Evolutionary conservation across 2,113 vertebrate species (phyloP), one percentile per base, ranked within the genome.

Genomic region (Meleagris gallopavo): DNA sequence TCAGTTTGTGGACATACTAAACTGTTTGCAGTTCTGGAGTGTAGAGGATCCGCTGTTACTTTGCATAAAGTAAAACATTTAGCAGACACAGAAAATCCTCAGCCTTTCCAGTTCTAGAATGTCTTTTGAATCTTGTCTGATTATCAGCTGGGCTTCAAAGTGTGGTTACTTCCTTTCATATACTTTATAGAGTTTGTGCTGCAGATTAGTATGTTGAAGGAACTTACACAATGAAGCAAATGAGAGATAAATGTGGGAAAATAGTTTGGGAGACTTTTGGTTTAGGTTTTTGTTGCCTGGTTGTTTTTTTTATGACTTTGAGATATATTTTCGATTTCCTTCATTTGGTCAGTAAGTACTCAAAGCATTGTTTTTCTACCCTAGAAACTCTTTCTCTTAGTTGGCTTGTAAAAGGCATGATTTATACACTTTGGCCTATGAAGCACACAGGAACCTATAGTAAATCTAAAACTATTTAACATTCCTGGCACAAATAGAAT

Each of bases 371-470:
- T 18, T 82, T 79, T 86, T 70, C 29, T 3, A 72, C 58, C 16
- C 7, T 3, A 17, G 40, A 40, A 82, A 24, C 7, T 41, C 17
- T 60, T 74, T n/a, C 17, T 87, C 3, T 58, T 60, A 18, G 15
- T 61, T 88, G 5, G 6, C 72, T 20, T 57, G 30, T 57, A 32
- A 6, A 57, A 32, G 30, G 32, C 54, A 32, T 11, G 10, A 32
- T 57, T 32, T 48, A 25, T 62, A 29, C 15, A 34, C 13, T 0
- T 0, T n/a, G 45, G 41, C 13, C 22, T 67, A 15, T 58, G 32
- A 79, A 87, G 54, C 8, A 48, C 22, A 65, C 11, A 19, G 5
- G 10, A 54, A 36, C 45, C 1, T 60, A 2, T 46, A 50, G 32
- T 34, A 58, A 15, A 4, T 20, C 65, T 74, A 36, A 80, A 89